Conservation (phyloP, 35 echinoderm and acorn worm species). For the Heliocidaris tuberculata region DNA sequence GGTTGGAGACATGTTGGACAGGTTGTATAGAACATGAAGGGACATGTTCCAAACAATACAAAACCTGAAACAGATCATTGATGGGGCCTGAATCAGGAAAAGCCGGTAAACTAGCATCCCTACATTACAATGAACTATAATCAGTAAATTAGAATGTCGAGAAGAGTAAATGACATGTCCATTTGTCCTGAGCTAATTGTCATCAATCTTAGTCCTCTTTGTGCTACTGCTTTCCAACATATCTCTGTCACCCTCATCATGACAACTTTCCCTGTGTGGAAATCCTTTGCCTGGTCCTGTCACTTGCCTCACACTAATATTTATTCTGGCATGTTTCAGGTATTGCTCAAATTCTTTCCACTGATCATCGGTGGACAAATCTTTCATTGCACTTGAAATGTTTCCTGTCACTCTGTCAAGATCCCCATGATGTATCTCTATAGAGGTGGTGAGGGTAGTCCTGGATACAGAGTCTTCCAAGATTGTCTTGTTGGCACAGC, state of each 20-base stretch:
- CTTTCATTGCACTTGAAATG: neutral
- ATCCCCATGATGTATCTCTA: neutral
- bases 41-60: too few relatives aligned
- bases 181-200: neutral
- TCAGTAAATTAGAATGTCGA: too few relatives aligned
- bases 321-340: constrained; percentile 65
- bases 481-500: neutral
- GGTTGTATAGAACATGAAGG: too few relatives aligned
- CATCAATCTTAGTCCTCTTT: neutral
- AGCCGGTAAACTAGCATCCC: too few relatives aligned
- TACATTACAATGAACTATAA: too few relatives aligned
- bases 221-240: neutral
- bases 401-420: neutral
- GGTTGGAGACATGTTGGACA: too few relatives aligned
- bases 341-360: constrained; percentile 71
- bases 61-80: too few relatives aligned
- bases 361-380: constrained; percentile 23
- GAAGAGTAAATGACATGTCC: too few relatives aligned
- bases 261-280: constrained; percentile 3
- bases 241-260: neutral
- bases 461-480: neutral
- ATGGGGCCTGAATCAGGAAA: too few relatives aligned
- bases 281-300: constrained; percentile 50
- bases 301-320: constrained; percentile 82
- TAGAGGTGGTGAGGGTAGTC: neutral